Conservation (phyloP, 2,797 vertebrate species). For the Tauraco hartlaubi region DNA sequence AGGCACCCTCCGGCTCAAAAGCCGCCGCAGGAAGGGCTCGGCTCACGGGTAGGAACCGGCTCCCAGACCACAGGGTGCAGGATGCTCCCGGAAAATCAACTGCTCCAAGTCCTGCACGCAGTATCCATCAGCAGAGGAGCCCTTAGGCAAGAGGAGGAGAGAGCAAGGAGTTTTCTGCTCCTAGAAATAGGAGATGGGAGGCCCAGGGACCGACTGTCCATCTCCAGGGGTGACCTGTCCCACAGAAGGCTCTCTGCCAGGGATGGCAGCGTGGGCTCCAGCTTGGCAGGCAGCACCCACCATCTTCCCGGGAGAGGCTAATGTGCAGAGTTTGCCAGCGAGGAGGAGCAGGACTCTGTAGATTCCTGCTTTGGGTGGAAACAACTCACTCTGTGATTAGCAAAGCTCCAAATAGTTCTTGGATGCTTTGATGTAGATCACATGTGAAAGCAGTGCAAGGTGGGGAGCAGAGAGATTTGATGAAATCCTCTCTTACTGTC, state of each 20-base stretch:
- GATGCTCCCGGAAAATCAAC: not conserved
- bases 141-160: not conserved
- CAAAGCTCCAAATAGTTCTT: not conserved
- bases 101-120: accelerated
- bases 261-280: not conserved
- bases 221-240: too few relatives aligned
- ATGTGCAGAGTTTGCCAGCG: accelerated
- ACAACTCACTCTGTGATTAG: accelerated
- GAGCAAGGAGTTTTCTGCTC: not conserved
- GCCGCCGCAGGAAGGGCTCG: not conserved
- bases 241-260: not conserved
- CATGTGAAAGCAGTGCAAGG: not conserved
- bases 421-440: not conserved
- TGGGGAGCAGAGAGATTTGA: not conserved
- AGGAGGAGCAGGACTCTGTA: not conserved
- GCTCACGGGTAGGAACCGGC: accelerated
- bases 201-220: accelerated
- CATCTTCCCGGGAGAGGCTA: accelerated
- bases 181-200: not conserved
- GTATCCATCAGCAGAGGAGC: not conserved
- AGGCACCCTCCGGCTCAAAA: too few relatives aligned
- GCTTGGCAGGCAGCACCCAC: not conserved
- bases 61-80: too few relatives aligned
- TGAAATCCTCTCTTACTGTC: not conserved
- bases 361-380: not conserved